Evolutionary conservation across 2,113 vertebrate genomes (phyloP), one percentile per base, ranked within the genome.

Genomic region (Acrocephalus arundinaceus): DNA sequence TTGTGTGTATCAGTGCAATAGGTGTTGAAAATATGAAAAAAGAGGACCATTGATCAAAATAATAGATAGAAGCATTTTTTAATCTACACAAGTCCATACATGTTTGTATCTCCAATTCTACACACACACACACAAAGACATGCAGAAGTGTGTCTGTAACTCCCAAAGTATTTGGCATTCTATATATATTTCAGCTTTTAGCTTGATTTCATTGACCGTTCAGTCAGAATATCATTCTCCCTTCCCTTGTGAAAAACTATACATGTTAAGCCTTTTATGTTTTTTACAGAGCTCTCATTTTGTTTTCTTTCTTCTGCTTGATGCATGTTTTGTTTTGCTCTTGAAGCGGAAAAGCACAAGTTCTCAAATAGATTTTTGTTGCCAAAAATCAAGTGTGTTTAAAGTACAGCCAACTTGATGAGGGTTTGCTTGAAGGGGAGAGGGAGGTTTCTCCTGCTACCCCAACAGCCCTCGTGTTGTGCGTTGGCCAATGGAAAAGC

Each of bases 1-100:
- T 94, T 92, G 80, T 95, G 88, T 95, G 92, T 95, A 92, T 55
- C 25, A 3, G 96, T 96, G 96, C 96, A 94, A 91, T 94, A 95
- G 94, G 92, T 94, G 92, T 92, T 96, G 94, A 94, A 95, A 94
- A 94, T 71, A 91, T 18, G 73, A 74, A 77, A 63, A 91, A 89
- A 85, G 65, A 76, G 24, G 33, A 79, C 46, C 84, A 95, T 94
- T 95, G 94, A 96, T 94, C 93, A 94, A 96, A 96, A 90, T 92
- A 94, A 85, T 57, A 93, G 92, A 95, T 75, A 85, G 94, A 89
- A 95, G n/a, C 74, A 90, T 85, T 95, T 96, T 85, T 96, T 94
- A 92, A 95, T 91, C 93, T 87, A 46, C 63, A 58, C 84, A 79
- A 87, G 91, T 91, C 93, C 86, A 37, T 87, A 85, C 87, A 70